Conservation (phyloP, 2,888 invertebrate genomes). For the Ectobius pallidus region DNA sequence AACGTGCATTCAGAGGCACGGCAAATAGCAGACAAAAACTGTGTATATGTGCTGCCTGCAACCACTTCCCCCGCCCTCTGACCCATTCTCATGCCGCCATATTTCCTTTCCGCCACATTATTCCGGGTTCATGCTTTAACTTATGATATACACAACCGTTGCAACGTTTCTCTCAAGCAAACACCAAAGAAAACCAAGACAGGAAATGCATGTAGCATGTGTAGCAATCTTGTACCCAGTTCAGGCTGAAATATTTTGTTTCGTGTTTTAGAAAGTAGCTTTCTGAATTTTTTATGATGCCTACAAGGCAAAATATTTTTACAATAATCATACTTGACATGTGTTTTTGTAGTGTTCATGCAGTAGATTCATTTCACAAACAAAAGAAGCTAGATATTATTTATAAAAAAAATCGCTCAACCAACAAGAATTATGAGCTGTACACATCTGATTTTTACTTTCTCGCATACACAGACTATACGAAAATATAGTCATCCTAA, state of each 20-base stretch:
- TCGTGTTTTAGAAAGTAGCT: too few species aligned
- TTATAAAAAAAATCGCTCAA: too few species aligned
- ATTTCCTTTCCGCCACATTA: constrained; percentile 12
- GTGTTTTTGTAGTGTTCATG: too few species aligned
- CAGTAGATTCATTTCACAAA: too few species aligned
- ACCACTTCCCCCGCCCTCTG: neutral
- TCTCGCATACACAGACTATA: too few species aligned
- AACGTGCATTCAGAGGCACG: neutral
- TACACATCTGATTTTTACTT: too few species aligned
- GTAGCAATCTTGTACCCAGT: neutral
- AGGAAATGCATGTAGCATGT: neutral
- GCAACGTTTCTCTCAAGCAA: neutral
- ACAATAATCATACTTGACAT: too few species aligned
- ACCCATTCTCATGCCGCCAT: neutral
- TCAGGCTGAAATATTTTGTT: neutral
- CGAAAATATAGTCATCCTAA: too few species aligned
- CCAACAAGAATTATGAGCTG: too few species aligned
- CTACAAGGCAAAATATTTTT: too few species aligned
- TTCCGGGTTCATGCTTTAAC: neutral
- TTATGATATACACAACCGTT: neutral
- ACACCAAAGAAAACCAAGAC: neutral
- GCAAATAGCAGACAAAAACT: neutral
- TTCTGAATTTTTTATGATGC: too few species aligned
- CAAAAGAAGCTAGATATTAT: too few species aligned
- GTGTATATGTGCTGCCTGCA: neutral